These are phyloP conservation scores for Antennarius striatus DNA, from an alignment of 2,113 vertebrate species.

Conservation along the genomic window DNA sequence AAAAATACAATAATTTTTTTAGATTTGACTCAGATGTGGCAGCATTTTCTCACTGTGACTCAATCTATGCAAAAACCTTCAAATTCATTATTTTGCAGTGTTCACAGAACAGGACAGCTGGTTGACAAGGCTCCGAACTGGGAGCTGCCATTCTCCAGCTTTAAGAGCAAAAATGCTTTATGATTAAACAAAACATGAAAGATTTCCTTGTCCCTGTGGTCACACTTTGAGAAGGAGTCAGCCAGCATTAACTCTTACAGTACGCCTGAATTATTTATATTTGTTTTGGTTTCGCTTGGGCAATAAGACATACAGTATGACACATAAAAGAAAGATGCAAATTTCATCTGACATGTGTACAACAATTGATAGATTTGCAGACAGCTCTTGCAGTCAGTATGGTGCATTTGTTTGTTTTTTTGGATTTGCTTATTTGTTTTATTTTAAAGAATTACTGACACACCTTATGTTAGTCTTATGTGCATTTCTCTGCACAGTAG, in stretches of 20 bases:
- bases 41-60: slow-evolving; percentile 15
- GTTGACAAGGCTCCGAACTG: background rate
- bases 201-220: background rate
- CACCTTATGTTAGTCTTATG: background rate
- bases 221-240: slow-evolving; percentile 2
- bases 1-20: background rate
- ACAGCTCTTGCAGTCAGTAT: no score
- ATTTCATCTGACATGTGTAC: no score
- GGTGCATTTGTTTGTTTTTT: no score
- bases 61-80: slow-evolving; percentile 7
- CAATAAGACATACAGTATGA: background rate
- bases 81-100: slow-evolving; percentile 1
- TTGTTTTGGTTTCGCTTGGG: slow-evolving; percentile 38
- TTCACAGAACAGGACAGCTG: slow-evolving; percentile 7
- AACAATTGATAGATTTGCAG: no score
- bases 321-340: background rate
- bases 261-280: slow-evolving; percentile 6
- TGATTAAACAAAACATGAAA: background rate
- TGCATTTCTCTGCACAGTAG: background rate
- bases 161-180: background rate
- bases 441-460: background rate
- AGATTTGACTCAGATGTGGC: slow-evolving; percentile 30
- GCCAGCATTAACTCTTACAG: slow-evolving; percentile 7
- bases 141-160: background rate
- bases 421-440: no score